Evolutionary conservation across 2,888 invertebrate species (phyloP).

Genomic region (Cantharis nigra): DNA sequence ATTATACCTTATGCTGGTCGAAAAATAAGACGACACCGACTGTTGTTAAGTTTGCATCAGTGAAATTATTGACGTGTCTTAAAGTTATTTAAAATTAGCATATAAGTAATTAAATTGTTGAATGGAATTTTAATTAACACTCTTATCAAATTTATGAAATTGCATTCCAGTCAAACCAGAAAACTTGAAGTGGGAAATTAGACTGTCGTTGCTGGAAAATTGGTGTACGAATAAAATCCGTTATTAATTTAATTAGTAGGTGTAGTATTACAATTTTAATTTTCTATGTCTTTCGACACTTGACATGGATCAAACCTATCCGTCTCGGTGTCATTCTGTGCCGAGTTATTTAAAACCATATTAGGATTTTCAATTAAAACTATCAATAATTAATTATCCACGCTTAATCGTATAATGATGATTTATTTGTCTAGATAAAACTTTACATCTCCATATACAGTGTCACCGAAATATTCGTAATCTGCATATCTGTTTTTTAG

Average conservation of each 20-base stretch:
- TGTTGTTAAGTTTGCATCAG: not conserved
- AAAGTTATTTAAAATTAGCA: not conserved
- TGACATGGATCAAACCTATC: not conserved
- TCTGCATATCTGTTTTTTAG: not conserved
- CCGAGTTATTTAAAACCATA: not conserved
- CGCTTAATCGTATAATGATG: not conserved
- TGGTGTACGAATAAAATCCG: not conserved
- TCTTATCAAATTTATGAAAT: not conserved
- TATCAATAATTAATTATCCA: not conserved
- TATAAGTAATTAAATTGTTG: not conserved
- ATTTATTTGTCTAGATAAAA: not conserved
- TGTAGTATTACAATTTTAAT: not conserved
- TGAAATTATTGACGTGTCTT: not conserved
- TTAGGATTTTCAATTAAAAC: not conserved
- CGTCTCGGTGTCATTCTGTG: not conserved
- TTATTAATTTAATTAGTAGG: not conserved
- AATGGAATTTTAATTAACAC: not conserved
- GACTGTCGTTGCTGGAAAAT: not conserved
- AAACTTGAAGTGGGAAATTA: not conserved
- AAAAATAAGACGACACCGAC: not conserved
- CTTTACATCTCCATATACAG: not conserved
- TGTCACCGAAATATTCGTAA: not conserved
- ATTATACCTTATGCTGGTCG: not conserved
- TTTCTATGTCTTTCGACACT: not conserved
- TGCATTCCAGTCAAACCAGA: not conserved